Conservation (phyloP, 2,113 vertebrate species). For the Drymodes brunneopygia region DNA sequence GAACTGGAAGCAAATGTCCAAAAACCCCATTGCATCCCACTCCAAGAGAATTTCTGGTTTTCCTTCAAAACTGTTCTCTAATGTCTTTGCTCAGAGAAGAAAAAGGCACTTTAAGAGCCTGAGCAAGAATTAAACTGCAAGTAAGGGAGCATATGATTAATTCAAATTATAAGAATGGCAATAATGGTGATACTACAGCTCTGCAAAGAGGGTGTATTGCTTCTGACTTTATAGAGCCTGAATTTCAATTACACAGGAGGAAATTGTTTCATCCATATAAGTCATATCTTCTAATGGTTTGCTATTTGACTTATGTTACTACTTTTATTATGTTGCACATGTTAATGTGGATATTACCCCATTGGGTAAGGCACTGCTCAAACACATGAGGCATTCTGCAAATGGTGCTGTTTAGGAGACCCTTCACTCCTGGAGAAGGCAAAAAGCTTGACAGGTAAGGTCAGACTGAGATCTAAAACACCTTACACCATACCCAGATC, state of each 20-base stretch:
- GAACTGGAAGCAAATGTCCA: neutral
- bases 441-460: neutral
- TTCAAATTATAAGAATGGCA: neutral
- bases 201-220: neutral
- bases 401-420: neutral
- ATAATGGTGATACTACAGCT: neutral
- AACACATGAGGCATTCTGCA: neutral
- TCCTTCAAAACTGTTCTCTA: neutral
- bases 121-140: neutral
- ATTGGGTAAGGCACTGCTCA: neutral
- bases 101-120: neutral
- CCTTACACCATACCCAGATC: fast-evolving
- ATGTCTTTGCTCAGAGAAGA: neutral
- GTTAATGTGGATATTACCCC: neutral
- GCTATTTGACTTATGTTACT: neutral
- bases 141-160: neutral
- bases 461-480: neutral
- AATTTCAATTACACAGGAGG: slow-evolving; percentile 1
- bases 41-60: neutral
- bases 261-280: neutral
- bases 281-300: neutral
- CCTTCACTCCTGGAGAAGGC: neutral
- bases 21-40: neutral
- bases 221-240: neutral
- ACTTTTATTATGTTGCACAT: neutral